Evolutionary conservation across 2,888 invertebrate genomes (phyloP).

Genomic region (Acleris laterana): DNA sequence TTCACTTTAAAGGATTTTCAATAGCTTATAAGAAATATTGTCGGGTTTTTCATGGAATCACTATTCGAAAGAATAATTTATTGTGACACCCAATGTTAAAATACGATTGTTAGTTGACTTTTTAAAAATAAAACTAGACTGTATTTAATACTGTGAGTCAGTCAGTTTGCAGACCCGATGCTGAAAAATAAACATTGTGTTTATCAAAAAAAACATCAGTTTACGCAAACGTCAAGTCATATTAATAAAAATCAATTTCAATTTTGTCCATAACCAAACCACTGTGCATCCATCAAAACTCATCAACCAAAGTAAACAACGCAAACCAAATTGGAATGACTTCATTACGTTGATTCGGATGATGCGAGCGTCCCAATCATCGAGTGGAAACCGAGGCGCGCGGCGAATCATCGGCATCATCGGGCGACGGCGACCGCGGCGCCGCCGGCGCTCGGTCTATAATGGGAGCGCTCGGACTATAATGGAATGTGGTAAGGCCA

Average conservation of each 20-base stretch:
- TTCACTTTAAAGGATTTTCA: background rate
- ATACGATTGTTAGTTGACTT: too few species aligned
- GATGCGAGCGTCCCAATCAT: constrained; percentile 22
- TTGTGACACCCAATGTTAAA: too few species aligned
- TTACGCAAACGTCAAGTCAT: too few species aligned
- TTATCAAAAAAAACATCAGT: too few species aligned
- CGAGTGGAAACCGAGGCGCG: constrained; percentile 25
- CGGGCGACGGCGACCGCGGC: constrained; percentile 12
- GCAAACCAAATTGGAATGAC: constrained; percentile 30
- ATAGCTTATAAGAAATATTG: background rate
- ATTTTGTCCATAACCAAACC: background rate
- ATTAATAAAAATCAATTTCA: background rate
- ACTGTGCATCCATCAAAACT: constrained; percentile 1
- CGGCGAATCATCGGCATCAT: constrained; percentile 19
- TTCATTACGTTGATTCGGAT: constrained; percentile 27
- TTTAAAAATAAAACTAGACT: too few species aligned
- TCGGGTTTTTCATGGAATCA: too few species aligned
- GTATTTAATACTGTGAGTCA: too few species aligned
- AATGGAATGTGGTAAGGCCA: constrained; percentile 25
- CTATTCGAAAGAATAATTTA: too few species aligned
- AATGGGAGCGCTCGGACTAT: constrained; percentile 31
- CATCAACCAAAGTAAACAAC: constrained; percentile 17
- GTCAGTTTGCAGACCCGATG: too few species aligned
- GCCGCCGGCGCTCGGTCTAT: constrained; percentile 28
- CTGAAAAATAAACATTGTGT: too few species aligned